Base-by-base conservation (phyloP, 1,140 invertebrate genomes). In the Daktulosphaira vitifoliae region DNA sequence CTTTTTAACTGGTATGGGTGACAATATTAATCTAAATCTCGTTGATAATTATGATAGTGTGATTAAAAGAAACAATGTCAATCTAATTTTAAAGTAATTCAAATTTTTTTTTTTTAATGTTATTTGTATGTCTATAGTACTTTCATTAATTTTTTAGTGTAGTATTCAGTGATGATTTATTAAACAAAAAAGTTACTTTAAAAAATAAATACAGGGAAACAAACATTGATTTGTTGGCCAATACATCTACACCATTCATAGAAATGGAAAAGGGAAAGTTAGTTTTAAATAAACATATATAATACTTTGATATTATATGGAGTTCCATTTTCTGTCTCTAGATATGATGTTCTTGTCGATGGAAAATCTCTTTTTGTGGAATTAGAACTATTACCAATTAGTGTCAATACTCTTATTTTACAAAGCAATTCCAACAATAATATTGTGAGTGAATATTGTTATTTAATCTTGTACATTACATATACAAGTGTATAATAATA, bases 401-500 rank as follows among this genome's bases (percentile, higher is more conserved):
- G 51, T 37, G 51, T 66, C 8, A 53, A 48, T 20, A 49, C 33
- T 13, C 25, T 66, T 6, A n/a, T 59, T 13, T 3, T 59, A 33
- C 26, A 37, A 46, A n/a, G 15, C 4, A 59, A 50, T 37, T 59
- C 15, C 18, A 29, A 2, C 11, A n/a, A n/a, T n/a, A 25, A 49
- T 15, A 25, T 18, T 15, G 65, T 59, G 49, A 37, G 44, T 53
- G 23, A 18, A 37, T n/a, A 7, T 46, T n/a, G 3, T 13, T 54
- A 18, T 25, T 16, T 54, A 29, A 13, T 29, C 15, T 23, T 23
- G 5, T 51, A 22, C 13, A 3, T n/a, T 37, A 18, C 18, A 37
- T 3, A 15, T 18, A 51, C 20, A 20, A 3, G 20, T 51, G 4
- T 23, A n/a, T 44, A 44, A 44, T 15, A 16, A 44, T 51, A 20